phyloP scores from a whole-genome alignment of 1,140 invertebrate genomes.

The Dreissena rostriformis region DNA sequence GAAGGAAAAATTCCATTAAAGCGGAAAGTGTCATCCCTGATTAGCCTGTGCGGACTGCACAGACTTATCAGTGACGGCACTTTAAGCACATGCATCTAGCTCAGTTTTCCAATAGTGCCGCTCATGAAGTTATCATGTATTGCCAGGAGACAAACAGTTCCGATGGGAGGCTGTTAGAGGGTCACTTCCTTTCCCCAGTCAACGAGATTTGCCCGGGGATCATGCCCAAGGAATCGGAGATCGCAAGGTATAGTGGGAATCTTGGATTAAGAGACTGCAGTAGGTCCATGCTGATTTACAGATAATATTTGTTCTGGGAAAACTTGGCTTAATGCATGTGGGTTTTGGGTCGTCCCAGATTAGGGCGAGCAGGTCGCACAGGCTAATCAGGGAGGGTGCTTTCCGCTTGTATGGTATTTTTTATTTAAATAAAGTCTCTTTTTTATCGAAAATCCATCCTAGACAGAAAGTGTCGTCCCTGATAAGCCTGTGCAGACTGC shows the following conservation, averaged over 20 bases:
- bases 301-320: too few relatives aligned
- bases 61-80: not conserved
- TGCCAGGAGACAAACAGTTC: conserved; percentile 88
- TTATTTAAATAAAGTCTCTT: too few relatives aligned
- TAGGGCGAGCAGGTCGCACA: too few relatives aligned
- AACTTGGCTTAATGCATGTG: too few relatives aligned
- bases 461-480: too few relatives aligned
- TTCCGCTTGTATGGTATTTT: too few relatives aligned
- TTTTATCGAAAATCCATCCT: too few relatives aligned
- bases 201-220: conserved; percentile 91
- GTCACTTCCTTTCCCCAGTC: conserved; percentile 94
- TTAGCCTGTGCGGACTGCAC: not conserved
- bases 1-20: not conserved
- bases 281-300: too few relatives aligned
- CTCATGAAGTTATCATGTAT: not conserved
- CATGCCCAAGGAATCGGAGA: conserved; percentile 91
- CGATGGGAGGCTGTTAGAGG: conserved; percentile 91
- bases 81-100: not conserved
- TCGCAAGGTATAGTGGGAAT: conserved; percentile 75
- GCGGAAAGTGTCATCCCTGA: not conserved
- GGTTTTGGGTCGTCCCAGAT: too few relatives aligned
- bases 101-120: not conserved
- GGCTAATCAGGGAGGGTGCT: too few relatives aligned
- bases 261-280: too few relatives aligned
- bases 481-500: too few relatives aligned